Base-by-base conservation (phyloP, 2,888 invertebrate genomes). In the Campopleginae sp. region DNA sequence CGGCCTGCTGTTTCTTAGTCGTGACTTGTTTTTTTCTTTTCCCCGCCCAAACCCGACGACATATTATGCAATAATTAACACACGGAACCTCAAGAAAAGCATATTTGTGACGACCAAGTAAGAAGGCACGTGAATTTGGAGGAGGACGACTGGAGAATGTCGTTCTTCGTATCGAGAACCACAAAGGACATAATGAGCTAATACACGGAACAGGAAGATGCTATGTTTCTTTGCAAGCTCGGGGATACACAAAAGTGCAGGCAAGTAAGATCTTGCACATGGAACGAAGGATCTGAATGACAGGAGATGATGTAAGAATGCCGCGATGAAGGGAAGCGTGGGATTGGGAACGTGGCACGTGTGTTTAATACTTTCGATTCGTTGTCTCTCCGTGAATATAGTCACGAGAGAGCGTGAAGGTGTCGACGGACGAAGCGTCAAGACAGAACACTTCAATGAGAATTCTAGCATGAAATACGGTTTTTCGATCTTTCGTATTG, bases 301-400 rank as follows among this genome's bases (percentile, higher is more conserved):
- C 54, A 72, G 38, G 88, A 87, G 88, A 84, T 85, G 88, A 87
- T 85, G 80, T 74, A 83, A 86, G 88, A n/a, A n/a, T 87, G 88
- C 89, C 88, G 86, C 88, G 85, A 87, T 86, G 85, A 87, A 87
- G 87, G 70, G 46, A 54, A 74, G 80, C 88, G 84, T 90, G 87
- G 88, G 86, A 89, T 87, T 89, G 89, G 89, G 89, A 88, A 89
- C 91, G 92, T 92, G 91, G 91, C 93, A 91, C 91, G 92, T 91
- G 93, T 92, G 90, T 93, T 93, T 93, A 93, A 92, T 92, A 92
- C 92, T 93, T 92, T 92, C 89, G 89, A 89, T 88, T 87, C 31
- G 31, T 1, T 1, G 17, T 54, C 4, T 19, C 51, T 2, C 19
- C 23, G 51, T 46, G 48, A 48, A 54, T 10, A 23, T 10, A 54